Evolutionary conservation across 2,113 vertebrate genomes (phyloP).

Genomic region (Spilogale gracilis): DNA sequence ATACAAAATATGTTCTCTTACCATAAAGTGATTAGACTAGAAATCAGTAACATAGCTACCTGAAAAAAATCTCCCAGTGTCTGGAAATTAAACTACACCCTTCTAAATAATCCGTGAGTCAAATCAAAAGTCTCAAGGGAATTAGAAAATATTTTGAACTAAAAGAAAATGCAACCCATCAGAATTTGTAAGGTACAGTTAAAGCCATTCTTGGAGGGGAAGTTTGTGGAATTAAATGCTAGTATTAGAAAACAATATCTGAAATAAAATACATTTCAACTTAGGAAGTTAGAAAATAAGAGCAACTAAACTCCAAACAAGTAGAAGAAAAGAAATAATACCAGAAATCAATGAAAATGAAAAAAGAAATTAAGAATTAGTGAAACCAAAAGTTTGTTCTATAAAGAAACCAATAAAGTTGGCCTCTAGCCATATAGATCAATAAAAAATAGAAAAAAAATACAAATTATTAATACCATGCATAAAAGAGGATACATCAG

Average conservation of each 20-base stretch:
- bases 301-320: not conserved
- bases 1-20: not conserved
- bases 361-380: not conserved
- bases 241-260: not conserved
- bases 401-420: not conserved
- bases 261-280: not conserved
- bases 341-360: not conserved
- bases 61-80: not conserved
- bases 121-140: not conserved
- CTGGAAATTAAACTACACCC: not conserved
- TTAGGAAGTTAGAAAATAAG: slow-evolving; percentile 1
- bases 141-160: slow-evolving; percentile 41
- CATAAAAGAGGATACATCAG: not conserved
- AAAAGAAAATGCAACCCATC: not conserved
- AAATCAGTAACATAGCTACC: not conserved
- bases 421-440: not conserved
- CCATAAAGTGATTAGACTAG: not conserved
- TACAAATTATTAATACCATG: not conserved
- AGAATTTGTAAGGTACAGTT: not conserved
- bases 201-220: not conserved
- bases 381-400: not conserved
- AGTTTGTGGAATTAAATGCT: not conserved
- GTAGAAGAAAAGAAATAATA: slow-evolving; percentile 22
- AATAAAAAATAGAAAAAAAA: not conserved
- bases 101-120: slow-evolving; percentile 4